Percentiles rank a stretch among this genome's conserved stretches.
These are phyloP conservation scores for Coelinius sp. DNA, from an alignment of 2,888 invertebrate species.

Conservation along the genomic window DNA sequence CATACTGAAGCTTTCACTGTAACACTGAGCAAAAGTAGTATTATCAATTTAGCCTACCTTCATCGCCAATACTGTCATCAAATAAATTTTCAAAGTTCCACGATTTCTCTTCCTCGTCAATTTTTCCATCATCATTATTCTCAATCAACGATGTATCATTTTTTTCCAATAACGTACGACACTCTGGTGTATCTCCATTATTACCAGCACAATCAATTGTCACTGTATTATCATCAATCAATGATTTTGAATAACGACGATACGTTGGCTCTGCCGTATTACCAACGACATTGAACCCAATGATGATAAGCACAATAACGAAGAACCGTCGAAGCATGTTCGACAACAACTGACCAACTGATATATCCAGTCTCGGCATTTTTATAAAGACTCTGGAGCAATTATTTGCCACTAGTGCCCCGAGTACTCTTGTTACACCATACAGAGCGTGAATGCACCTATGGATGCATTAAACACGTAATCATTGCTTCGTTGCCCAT, in stretches of 20 bases:
- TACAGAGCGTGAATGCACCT: conserved; percentile 70
- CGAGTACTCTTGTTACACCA: conserved; percentile 58
- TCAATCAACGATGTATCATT: conserved; percentile 5
- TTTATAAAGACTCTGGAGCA: conserved; percentile 58
- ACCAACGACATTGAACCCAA: conserved; percentile 27
- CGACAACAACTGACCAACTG: conserved; percentile 55
- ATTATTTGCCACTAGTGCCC: conserved; percentile 43
- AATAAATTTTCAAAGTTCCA: conserved; percentile 23
- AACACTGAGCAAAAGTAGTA: background rate
- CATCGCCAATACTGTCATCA: conserved; percentile 16
- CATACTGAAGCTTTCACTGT: background rate
- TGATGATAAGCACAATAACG: conserved; percentile 40
- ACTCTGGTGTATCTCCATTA: conserved; percentile 36
- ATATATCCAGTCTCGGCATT: conserved; percentile 50
- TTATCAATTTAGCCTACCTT: conserved; percentile 33
- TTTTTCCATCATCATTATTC: background rate
- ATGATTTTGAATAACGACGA: conserved; percentile 34
- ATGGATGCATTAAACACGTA: conserved; percentile 58
- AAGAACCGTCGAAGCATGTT: conserved; percentile 64
- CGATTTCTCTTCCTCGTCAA: conserved; percentile 17
- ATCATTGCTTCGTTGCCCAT: conserved; percentile 57
- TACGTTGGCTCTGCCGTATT: conserved; percentile 39
- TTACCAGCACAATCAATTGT: conserved; percentile 43
- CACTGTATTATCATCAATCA: conserved; percentile 37
- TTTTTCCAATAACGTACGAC: conserved; percentile 23